Conservation (phyloP, 2,113 vertebrate genomes). For the Xyrauchen texanus region DNA sequence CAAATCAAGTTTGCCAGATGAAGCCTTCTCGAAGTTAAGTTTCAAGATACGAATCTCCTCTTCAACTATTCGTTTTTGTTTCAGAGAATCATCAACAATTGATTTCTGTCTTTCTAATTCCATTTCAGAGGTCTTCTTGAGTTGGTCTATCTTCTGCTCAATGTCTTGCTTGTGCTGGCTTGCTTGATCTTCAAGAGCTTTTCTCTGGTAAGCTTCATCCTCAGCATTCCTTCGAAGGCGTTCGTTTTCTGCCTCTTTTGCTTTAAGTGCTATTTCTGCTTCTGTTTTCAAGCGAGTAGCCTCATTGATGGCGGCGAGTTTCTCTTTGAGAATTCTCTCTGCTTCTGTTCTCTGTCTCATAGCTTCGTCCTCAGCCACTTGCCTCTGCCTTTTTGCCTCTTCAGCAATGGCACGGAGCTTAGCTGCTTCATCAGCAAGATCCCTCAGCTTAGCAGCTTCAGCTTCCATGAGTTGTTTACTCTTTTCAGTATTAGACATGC, state of each 20-base stretch:
- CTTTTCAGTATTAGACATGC: conserved; percentile 86
- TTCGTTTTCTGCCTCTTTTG: conserved; percentile 96
- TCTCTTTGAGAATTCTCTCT: conserved; percentile 93
- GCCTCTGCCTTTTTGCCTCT: conserved; percentile 90
- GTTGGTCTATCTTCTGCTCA: conserved; percentile 85
- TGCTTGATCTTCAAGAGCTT: conserved; percentile 91
- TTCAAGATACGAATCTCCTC: conserved; percentile 93
- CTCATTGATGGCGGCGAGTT: conserved; percentile 87
- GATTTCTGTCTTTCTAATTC: conserved; percentile 90
- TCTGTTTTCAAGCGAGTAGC: conserved; percentile 88
- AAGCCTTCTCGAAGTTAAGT: conserved; percentile 88
- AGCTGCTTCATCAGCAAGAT: conserved; percentile 89
- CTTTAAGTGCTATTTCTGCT: conserved; percentile 90
- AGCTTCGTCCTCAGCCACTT: conserved; percentile 89
- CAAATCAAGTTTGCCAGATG: conserved; percentile 87
- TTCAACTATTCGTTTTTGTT: conserved; percentile 89
- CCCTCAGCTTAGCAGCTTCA: conserved; percentile 86
- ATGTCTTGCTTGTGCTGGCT: conserved; percentile 94
- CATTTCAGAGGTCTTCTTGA: conserved; percentile 85
- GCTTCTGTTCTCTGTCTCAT: conserved; percentile 87
- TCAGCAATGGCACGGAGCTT: conserved; percentile 86
- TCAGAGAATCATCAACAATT: conserved; percentile 90
- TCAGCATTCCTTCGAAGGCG: conserved; percentile 89
- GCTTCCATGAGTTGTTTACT: conserved; percentile 92
- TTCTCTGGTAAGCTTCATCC: conserved; percentile 92